Evolutionary conservation across 2,113 vertebrate species (phyloP).

Genomic region (Cephalopterus ornatus): DNA sequence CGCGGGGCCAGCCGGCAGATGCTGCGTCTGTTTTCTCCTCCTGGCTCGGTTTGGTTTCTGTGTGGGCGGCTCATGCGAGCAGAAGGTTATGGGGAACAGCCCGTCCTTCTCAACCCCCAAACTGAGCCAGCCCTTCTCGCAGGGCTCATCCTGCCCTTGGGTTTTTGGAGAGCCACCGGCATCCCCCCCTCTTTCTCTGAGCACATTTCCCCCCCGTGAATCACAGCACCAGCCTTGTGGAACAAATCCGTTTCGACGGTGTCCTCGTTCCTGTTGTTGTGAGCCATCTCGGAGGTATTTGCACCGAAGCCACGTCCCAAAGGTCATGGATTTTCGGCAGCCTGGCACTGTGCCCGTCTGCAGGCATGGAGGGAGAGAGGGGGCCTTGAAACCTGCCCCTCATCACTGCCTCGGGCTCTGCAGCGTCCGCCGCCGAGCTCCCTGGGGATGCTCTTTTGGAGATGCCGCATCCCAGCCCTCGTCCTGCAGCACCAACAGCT

Average conservation of each 20-base stretch:
- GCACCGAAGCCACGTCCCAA: not conserved
- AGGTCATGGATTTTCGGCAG: not conserved
- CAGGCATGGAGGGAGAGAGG: not conserved
- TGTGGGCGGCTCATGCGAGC: slow-evolving; percentile 75
- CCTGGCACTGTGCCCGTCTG: rapidly evolving
- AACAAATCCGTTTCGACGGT: not conserved
- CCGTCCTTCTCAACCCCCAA: slow-evolving; percentile 14
- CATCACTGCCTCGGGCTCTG: rapidly evolving
- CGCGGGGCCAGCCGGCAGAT: slow-evolving; percentile 23
- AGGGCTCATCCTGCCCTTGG: rapidly evolving
- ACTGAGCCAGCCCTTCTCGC: not conserved
- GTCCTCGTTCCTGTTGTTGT: not conserved
- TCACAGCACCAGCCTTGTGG: not conserved
- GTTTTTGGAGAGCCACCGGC: not conserved
- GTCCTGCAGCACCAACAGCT: rapidly evolving
- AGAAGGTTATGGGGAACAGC: slow-evolving; percentile 76
- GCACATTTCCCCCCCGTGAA: not conserved
- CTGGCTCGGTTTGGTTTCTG: slow-evolving; percentile 69
- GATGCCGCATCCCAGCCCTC: not conserved
- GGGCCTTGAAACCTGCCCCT: not conserved
- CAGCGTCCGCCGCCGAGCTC: not conserved
- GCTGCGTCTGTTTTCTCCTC: slow-evolving; percentile 55
- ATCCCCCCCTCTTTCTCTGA: not conserved
- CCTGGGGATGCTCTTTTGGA: rapidly evolving
- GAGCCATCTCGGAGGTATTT: not conserved